Base-by-base conservation (phyloP, 1,140 invertebrate genomes). In the Oncopodura yosiiana region DNA sequence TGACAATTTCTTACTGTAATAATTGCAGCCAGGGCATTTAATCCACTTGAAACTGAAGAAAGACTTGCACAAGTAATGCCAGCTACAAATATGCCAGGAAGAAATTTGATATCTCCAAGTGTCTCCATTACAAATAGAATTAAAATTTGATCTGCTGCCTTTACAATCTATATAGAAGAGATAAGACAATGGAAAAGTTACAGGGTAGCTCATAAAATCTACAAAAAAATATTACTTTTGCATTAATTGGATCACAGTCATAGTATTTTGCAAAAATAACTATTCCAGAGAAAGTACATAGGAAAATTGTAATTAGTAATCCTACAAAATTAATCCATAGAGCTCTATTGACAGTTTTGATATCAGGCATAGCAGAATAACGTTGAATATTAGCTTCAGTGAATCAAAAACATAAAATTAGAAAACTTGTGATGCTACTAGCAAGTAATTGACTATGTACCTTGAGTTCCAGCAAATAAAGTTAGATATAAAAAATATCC, bases 21-120 rank as follows among this genome's bases (percentile, higher is more conserved):
- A 26, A 63, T 55, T 2, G 61, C 59, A 2, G 61, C 27, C 21
- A 63, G 30, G 1, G 61, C 55, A 43, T 56, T 60, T 14, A 63
- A 30, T n/a, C 48, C 58, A 43, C 53, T 57, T 1, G 58, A 61
- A 6, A 63, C 52, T 9, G 61, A 53, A 27, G 53, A 70, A 18
- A 73, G 56, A 27, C 66, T 66, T 19, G 68, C 71, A 59, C 67
- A 68, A 44, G 69, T 71, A 4, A 91, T 82, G 41, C 61, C 61
- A 18, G 61, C 58, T 4, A 63, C 59, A 41, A 63, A 61, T 8
- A 63, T 29, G 14, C 61, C 61, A 4, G 59, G 58, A 32, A 61
- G 36, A 19, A 58, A 55, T 41, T 30, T 34, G 6, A 48, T 29
- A 12, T 50, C 12, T 26, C 68, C 68, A 8, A 76, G 42, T 12